phyloP scores from a whole-genome alignment of 2,888 invertebrate species.

The Desoria tigrina region DNA sequence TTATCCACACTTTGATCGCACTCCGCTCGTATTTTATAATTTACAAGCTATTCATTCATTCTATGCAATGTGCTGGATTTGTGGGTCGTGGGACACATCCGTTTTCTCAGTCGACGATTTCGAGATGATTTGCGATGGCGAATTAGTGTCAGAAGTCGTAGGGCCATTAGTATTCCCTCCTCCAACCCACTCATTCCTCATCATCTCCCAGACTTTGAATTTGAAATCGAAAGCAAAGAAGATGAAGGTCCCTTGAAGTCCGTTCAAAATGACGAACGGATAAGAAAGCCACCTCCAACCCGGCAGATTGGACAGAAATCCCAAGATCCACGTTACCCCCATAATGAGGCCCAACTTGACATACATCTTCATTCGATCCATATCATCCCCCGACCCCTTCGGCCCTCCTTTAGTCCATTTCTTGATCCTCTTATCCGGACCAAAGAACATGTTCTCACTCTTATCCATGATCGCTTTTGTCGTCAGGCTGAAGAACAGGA shows the following conservation, averaged over 20 bases:
- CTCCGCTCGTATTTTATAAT: no score
- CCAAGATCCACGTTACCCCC: conserved; percentile 60
- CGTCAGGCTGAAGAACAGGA: conserved; percentile 56
- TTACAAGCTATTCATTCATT: no score
- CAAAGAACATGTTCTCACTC: conserved; percentile 33
- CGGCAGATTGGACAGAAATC: conserved; percentile 57
- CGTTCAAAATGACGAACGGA: conserved; percentile 59
- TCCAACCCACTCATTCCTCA: conserved; percentile 48
- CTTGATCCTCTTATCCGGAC: conserved; percentile 1
- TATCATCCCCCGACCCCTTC: conserved; percentile 24
- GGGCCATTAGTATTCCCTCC: no score
- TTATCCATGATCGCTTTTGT: conserved; percentile 48
- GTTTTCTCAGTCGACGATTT: no score
- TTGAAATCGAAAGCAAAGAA: conserved; percentile 57
- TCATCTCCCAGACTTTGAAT: conserved; percentile 53
- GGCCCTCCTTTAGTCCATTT: conserved; percentile 29
- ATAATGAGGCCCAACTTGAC: conserved; percentile 58
- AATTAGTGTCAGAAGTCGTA: no score
- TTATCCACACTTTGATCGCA: no score
- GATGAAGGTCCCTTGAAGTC: conserved; percentile 59
- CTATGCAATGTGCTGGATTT: no score
- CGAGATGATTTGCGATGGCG: no score
- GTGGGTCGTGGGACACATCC: no score
- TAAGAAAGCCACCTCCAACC: conserved; percentile 57
- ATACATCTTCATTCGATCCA: conserved; percentile 55